Conservation (phyloP, 2,113 vertebrate species). For the Halcyon senegalensis region DNA sequence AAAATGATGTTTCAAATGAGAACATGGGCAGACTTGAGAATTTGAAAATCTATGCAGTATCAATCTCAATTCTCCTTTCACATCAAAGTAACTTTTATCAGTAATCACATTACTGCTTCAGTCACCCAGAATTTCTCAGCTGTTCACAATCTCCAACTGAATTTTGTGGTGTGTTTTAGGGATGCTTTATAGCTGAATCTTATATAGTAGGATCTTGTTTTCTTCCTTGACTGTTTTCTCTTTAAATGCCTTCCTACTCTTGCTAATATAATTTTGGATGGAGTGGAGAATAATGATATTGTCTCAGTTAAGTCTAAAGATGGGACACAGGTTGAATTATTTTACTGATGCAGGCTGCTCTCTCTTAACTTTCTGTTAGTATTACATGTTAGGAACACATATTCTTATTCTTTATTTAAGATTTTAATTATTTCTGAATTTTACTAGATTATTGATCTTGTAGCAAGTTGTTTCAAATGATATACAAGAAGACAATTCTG, state of each 20-base stretch:
- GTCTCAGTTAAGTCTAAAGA: neutral
- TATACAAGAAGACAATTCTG: neutral
- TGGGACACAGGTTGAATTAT: neutral
- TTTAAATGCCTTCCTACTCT: neutral
- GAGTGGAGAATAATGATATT: neutral
- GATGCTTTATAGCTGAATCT: neutral
- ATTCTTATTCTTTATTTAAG: neutral
- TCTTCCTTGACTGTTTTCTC: neutral
- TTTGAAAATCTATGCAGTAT: slow-evolving; percentile 23
- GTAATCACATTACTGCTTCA: neutral
- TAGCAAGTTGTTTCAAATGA: neutral
- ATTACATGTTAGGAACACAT: neutral
- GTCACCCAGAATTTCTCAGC: neutral
- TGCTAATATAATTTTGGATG: neutral
- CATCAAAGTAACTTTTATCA: neutral
- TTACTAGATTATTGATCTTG: neutral
- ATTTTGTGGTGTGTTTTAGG: neutral
- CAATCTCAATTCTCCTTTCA: neutral
- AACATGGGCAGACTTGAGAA: slow-evolving; percentile 24
- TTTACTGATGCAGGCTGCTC: neutral
- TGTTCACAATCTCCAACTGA: neutral
- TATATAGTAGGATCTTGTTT: neutral
- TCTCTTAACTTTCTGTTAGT: neutral
- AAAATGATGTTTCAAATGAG: neutral
- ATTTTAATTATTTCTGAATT: neutral